These are phyloP conservation scores for Orchestes rusci DNA, from an alignment of 2,888 invertebrate species.

Conservation along the genomic window DNA sequence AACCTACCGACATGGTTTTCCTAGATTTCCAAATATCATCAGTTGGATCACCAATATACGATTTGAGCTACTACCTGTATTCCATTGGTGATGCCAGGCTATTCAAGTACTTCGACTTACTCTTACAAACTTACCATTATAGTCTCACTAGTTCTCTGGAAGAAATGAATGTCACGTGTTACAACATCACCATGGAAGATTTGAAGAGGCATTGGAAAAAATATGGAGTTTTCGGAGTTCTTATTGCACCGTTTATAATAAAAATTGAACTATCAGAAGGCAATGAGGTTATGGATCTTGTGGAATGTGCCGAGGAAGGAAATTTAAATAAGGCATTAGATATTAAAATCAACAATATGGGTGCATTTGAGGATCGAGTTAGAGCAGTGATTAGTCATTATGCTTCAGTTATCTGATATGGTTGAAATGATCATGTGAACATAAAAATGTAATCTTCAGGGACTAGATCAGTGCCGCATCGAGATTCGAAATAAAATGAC, in stretches of 20 bases:
- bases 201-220: conserved; percentile 30
- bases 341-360: conserved; percentile 21
- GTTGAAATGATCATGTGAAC: background rate
- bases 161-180: conserved; percentile 26
- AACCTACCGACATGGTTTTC: conserved; percentile 31
- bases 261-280: conserved; percentile 26
- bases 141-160: conserved; percentile 27
- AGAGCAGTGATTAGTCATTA: conserved; percentile 15
- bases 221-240: conserved; percentile 29
- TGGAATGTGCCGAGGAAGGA: conserved; percentile 21
- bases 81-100: conserved; percentile 26
- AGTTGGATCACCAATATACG: conserved; percentile 30
- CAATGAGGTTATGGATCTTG: conserved; percentile 28
- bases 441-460: no score
- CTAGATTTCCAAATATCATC: conserved; percentile 33
- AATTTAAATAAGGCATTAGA: conserved; percentile 12
- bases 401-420: no score
- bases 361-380: conserved; percentile 17
- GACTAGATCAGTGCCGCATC: no score
- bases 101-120: conserved; percentile 29
- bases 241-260: conserved; percentile 27
- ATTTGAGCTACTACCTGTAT: conserved; percentile 34
- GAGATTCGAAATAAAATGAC: no score
- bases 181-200: conserved; percentile 25
- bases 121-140: conserved; percentile 30